Evolutionary conservation across 2,113 vertebrate species (phyloP).

Genomic region (Saimiri boliviensis): DNA sequence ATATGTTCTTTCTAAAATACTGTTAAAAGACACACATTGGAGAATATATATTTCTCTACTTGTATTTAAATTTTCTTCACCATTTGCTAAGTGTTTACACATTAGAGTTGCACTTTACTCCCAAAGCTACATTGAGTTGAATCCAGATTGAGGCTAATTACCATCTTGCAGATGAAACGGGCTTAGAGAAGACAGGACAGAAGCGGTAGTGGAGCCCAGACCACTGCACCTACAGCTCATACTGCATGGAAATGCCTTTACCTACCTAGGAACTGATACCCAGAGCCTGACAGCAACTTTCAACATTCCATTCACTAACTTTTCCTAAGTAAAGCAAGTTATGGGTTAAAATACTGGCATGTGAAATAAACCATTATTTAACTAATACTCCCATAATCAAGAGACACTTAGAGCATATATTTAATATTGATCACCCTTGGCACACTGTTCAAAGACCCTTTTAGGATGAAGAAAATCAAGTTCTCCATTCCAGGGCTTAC

Average conservation of each 20-base stretch:
- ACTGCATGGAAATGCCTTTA: fast-evolving
- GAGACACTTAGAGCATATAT: neutral
- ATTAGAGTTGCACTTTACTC: neutral
- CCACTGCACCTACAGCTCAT: fast-evolving
- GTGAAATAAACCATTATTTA: constrained; percentile 57
- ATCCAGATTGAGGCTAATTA: neutral
- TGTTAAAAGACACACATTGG: neutral
- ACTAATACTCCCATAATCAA: constrained; percentile 52
- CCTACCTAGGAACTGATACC: neutral
- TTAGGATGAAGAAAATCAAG: constrained; percentile 60
- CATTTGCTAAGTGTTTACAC: neutral
- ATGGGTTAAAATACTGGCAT: constrained; percentile 47
- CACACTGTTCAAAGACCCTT: constrained; percentile 57
- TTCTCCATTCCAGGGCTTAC: constrained; percentile 58
- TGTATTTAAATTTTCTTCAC: neutral
- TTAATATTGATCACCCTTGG: neutral
- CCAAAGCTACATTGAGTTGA: neutral
- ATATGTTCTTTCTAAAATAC: neutral
- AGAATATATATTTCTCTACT: neutral
- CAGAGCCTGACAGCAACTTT: neutral
- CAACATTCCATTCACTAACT: neutral
- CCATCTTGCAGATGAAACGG: neutral
- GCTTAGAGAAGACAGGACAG: neutral
- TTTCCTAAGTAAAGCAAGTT: constrained; percentile 7
- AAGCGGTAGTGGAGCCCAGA: neutral